Percentiles rank a stretch among this genome's conserved stretches.
Evolutionary conservation across 2,113 vertebrate genomes (phyloP).

Genomic region (Pontoporia blainvillei): DNA sequence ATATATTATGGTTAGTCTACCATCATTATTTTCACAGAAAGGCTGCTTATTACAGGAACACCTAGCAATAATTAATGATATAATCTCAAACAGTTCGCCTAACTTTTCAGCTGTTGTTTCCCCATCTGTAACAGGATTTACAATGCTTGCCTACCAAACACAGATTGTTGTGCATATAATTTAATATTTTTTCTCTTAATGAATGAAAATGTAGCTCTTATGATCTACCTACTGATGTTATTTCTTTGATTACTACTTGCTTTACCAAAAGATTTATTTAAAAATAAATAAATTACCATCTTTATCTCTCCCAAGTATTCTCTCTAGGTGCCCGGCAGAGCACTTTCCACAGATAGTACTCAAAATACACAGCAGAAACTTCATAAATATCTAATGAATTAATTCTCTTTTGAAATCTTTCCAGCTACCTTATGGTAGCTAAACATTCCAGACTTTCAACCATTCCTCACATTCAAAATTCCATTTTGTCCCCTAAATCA

Average conservation of each 20-base stretch:
- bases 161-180: background rate
- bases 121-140: background rate
- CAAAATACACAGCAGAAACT: constrained; percentile 18
- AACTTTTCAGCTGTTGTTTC: constrained; percentile 1
- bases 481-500: background rate
- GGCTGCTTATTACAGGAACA: background rate
- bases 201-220: constrained; percentile 17
- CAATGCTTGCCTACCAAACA: background rate
- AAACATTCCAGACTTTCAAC: background rate
- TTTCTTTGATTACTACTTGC: constrained; percentile 18
- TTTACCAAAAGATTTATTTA: constrained; percentile 33
- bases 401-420: constrained; percentile 20
- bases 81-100: background rate
- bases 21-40: constrained; percentile 17
- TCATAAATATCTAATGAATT: background rate
- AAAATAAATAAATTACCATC: constrained; percentile 1
- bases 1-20: background rate
- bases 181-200: background rate
- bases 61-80: background rate
- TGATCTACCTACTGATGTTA: background rate
- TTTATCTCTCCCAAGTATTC: background rate
- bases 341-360: background rate
- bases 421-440: background rate
- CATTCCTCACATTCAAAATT: constrained; percentile 20
- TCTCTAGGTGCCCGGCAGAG: background rate